phyloP scores from a whole-genome alignment of 2,888 invertebrate species.

The Cremastobaeus sp. region DNA sequence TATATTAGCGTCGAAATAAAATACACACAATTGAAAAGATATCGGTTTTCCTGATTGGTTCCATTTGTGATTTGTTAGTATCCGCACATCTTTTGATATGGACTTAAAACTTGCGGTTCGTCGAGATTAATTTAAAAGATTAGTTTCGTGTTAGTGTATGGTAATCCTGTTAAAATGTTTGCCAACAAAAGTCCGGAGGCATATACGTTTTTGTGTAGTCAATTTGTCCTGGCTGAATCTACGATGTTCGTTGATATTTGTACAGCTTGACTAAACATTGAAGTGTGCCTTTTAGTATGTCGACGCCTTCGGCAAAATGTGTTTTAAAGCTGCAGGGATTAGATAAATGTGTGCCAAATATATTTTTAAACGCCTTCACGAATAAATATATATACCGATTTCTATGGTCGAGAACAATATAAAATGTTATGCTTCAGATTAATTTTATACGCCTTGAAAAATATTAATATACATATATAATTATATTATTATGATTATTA shows the following conservation, averaged over 20 bases:
- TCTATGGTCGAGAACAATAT: no score
- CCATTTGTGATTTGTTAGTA: slow-evolving; percentile 51
- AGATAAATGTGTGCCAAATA: slow-evolving; percentile 45
- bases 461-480: no score
- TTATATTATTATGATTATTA: no score
- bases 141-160: slow-evolving; percentile 75
- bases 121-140: slow-evolving; percentile 74
- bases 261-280: slow-evolving; percentile 77
- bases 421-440: no score
- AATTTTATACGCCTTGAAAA: no score
- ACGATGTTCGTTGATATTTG: slow-evolving; percentile 73
- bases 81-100: slow-evolving; percentile 69
- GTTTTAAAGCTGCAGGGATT: slow-evolving; percentile 60
- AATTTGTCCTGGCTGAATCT: slow-evolving; percentile 66
- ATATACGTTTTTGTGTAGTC: slow-evolving; percentile 66
- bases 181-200: slow-evolving; percentile 69
- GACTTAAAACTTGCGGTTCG: slow-evolving; percentile 71
- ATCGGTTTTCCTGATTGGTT: slow-evolving; percentile 41
- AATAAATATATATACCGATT: not conserved
- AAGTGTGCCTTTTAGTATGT: slow-evolving; percentile 75
- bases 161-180: slow-evolving; percentile 78
- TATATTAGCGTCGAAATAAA: no score
- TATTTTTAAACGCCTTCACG: slow-evolving; percentile 38
- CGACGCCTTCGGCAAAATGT: slow-evolving; percentile 70
- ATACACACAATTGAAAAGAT: slow-evolving; percentile 32